Base-by-base conservation (phyloP, 2,797 vertebrate genomes). In the Apogon hyalosoma region DNA sequence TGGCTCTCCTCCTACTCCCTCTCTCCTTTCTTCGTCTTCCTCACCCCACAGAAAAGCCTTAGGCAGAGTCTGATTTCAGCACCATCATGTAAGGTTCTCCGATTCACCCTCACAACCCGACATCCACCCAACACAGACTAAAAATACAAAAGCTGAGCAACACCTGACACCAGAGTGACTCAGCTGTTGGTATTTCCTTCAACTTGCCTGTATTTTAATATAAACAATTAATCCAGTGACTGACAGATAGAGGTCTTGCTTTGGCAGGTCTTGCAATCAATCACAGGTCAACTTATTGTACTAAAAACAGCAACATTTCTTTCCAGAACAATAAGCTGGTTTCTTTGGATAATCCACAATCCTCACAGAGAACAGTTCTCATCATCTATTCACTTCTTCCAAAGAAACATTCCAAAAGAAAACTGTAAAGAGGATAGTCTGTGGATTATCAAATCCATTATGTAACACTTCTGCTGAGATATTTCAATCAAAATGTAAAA, bases 21-120 rank as follows among this genome's bases (percentile, higher is more conserved):
- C 43, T 41, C 9, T 43, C 18, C 38, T 64, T 41, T 16, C 43
- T 48, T 13, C 31, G n/a, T 66, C 43, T 63, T 28, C 28, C 60
- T 78, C n/a, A 11, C 39, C 47, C 57, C 9, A 39, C 59, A 62
- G 56, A 73, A 41, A 53, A 16, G 64, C 74, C 69, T 69, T 65
- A 60, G 64, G 61, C 69, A 48, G 62, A 55, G 36, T 75, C 72
- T 73, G 62, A 60, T 70, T 69, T 75, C 66, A 78, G 75, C 75
- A 38, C n/a, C 40, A 19, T 59, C 53, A 73, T 45, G 31, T 47
- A 38, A 74, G 53, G 62, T 40, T 19, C 39, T 31, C 67, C 45
- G 40, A 10, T 55, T 63, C 28, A 52, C 12, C 16, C 7, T 63
- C 47, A 56, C 31, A 58, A 50, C 51, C 51, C 31, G 50, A 73